These are phyloP conservation scores for Ploceus nigricollis DNA, from an alignment of 2,113 vertebrate species.

Conservation along the genomic window DNA sequence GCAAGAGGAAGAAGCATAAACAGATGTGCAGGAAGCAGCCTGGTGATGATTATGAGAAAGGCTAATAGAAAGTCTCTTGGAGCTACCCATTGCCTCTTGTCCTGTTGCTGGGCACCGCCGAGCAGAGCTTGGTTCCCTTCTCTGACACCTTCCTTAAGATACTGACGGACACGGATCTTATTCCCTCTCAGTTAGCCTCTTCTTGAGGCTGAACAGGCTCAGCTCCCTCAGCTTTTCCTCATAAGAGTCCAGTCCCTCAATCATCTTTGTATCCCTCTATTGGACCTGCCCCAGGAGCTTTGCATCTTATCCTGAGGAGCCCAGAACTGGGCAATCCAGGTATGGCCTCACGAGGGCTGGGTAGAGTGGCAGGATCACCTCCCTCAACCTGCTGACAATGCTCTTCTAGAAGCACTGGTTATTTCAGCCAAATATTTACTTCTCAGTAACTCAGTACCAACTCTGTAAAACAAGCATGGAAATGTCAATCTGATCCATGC, in stretches of 20 bases:
- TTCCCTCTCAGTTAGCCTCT: not conserved
- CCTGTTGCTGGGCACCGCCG: rapidly evolving
- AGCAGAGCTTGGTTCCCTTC: not conserved
- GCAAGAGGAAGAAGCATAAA: not conserved
- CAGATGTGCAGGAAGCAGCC: not conserved
- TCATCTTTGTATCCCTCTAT: not conserved
- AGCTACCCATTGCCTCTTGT: not conserved
- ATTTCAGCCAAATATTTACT: not conserved
- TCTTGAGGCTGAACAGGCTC: not conserved
- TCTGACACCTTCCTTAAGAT: not conserved
- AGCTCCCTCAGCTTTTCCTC: not conserved
- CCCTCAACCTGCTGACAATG: not conserved
- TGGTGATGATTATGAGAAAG: not conserved
- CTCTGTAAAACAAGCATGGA: not conserved
- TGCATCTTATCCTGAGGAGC: not conserved
- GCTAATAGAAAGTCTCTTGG: not conserved
- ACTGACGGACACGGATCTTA: not conserved
- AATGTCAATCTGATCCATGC: not conserved
- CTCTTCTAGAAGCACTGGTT: not conserved
- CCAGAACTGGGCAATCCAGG: not conserved
- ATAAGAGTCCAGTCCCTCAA: not conserved
- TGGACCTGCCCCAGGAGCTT: not conserved
- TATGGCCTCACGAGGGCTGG: too few relatives aligned
- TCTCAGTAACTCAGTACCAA: not conserved
- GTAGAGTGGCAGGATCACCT: not conserved